These are phyloP conservation scores for Pitta sordida DNA, from an alignment of 2,113 vertebrate genomes.

Conservation along the genomic window DNA sequence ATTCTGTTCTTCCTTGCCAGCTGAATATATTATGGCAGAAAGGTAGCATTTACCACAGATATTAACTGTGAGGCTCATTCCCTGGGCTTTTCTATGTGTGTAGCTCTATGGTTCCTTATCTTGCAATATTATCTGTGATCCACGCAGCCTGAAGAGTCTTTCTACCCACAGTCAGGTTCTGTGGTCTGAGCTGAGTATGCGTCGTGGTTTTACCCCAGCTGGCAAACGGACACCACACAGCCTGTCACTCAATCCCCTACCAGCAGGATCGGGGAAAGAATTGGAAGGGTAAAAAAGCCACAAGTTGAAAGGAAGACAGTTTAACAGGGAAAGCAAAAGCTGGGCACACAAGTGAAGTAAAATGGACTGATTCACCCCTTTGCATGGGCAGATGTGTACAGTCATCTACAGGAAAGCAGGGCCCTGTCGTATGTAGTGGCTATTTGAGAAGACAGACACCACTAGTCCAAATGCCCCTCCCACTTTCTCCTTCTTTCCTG, in stretches of 20 bases:
- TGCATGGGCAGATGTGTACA: not conserved
- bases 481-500: not conserved
- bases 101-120: not conserved
- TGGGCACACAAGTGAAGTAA: not conserved
- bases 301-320: not conserved
- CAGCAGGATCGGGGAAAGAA: not conserved
- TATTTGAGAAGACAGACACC: not conserved
- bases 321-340: not conserved
- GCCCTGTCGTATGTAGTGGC: not conserved
- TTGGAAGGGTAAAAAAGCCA: not conserved
- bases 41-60: not conserved
- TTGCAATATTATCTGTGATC: too few relatives aligned
- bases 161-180: fast-evolving
- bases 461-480: not conserved
- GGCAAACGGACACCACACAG: not conserved
- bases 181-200: not conserved
- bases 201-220: not conserved
- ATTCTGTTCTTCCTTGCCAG: not conserved
- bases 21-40: not conserved
- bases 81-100: not conserved
- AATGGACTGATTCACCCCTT: not conserved
- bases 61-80: not conserved
- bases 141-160: not conserved
- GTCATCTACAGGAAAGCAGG: not conserved
- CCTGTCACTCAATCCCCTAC: not conserved